These are phyloP conservation scores for Aphodius sticticus DNA, from an alignment of 2,888 invertebrate species.

Conservation along the genomic window DNA sequence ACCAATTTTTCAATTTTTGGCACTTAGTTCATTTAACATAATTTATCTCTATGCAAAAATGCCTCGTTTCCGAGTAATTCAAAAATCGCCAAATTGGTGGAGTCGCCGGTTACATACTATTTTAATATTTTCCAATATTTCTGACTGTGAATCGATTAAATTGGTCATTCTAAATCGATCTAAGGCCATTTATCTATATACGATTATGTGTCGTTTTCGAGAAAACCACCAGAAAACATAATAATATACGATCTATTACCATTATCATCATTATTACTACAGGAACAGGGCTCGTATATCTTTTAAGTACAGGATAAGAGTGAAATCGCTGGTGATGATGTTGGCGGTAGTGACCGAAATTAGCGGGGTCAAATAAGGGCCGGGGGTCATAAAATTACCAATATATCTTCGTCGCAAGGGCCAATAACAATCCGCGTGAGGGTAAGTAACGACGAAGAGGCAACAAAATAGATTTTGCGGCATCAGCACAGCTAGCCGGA, in stretches of 20 bases:
- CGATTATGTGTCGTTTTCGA: too few relatives aligned
- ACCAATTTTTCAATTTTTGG: too few relatives aligned
- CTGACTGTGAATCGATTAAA: too few relatives aligned
- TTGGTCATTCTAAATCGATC: too few relatives aligned
- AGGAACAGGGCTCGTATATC: not conserved
- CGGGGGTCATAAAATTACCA: not conserved
- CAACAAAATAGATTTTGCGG: not conserved
- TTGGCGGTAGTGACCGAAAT: not conserved
- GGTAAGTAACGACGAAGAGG: not conserved
- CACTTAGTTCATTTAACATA: too few relatives aligned
- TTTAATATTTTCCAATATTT: too few relatives aligned
- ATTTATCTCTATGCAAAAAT: too few relatives aligned
- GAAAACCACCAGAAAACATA: not conserved
- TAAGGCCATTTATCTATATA: too few relatives aligned
- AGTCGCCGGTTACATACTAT: too few relatives aligned
- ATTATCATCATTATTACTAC: not conserved
- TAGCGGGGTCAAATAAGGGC: not conserved
- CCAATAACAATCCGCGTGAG: not conserved
- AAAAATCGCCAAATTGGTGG: too few relatives aligned
- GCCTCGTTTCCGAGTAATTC: too few relatives aligned
- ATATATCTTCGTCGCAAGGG: conserved; percentile 4
- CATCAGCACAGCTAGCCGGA: not conserved
- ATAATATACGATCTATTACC: not conserved
- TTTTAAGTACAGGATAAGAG: not conserved
- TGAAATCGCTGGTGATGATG: not conserved